phyloP scores from a whole-genome alignment of 2,888 invertebrate genomes.

The Napeogenes sylphis region DNA sequence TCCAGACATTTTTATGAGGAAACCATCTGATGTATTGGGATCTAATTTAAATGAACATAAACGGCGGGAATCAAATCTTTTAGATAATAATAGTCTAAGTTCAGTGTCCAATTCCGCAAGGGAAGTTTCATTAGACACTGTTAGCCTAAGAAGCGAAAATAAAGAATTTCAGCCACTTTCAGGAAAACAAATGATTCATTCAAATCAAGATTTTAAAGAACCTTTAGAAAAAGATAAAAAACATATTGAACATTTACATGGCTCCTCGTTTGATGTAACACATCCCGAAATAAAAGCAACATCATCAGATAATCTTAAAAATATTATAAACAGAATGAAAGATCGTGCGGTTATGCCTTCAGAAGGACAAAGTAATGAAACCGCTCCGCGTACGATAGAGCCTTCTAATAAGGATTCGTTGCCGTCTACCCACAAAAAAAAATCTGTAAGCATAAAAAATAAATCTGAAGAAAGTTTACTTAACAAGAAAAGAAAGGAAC shows the following conservation, averaged over 20 bases:
- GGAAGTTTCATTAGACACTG: slow-evolving; percentile 13
- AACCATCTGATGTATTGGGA: slow-evolving; percentile 38
- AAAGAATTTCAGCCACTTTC: neutral
- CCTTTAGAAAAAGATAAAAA: neutral
- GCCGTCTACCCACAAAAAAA: neutral
- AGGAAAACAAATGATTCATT: slow-evolving; percentile 12
- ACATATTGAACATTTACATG: slow-evolving; percentile 6
- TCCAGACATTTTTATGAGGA: slow-evolving; percentile 67
- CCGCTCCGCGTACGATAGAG: too few relatives aligned
- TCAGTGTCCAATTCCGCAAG: slow-evolving; percentile 12
- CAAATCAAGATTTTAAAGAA: slow-evolving; percentile 12
- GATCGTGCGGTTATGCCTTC: slow-evolving; percentile 9
- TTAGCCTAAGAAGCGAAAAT: neutral
- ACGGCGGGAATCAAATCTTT: slow-evolving; percentile 17
- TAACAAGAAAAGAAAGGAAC: too few relatives aligned
- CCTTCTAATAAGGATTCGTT: too few relatives aligned
- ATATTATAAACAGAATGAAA: slow-evolving; percentile 23
- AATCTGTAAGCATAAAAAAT: slow-evolving; percentile 7
- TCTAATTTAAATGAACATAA: slow-evolving; percentile 20
- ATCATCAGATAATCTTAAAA: slow-evolving; percentile 23
- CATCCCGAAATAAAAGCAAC: slow-evolving; percentile 8
- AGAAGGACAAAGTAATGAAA: neutral
- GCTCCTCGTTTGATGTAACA: slow-evolving; percentile 13
- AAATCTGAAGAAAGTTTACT: too few relatives aligned
- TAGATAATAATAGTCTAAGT: slow-evolving; percentile 11